Conservation (phyloP, 2,888 invertebrate species). For the Macroteleia sp. region DNA sequence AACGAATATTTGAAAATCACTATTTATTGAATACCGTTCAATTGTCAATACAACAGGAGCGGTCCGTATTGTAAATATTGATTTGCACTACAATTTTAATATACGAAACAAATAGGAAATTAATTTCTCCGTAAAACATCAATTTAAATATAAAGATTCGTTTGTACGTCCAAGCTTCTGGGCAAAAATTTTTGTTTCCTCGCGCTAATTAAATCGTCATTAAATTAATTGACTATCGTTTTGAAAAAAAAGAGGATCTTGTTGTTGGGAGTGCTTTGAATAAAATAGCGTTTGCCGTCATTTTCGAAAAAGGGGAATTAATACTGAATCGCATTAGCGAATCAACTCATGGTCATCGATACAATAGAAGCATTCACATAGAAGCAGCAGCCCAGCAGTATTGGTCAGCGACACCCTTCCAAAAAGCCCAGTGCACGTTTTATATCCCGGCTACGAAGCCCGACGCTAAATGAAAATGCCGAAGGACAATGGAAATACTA, state of each 20-base stretch:
- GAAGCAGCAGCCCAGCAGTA: slow-evolving; percentile 69
- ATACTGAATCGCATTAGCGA: slow-evolving; percentile 83
- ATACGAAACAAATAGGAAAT: slow-evolving; percentile 32
- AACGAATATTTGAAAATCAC: slow-evolving; percentile 48
- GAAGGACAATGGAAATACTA: slow-evolving; percentile 84
- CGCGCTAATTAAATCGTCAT: slow-evolving; percentile 23
- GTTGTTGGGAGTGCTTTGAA: slow-evolving; percentile 60
- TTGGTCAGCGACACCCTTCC: slow-evolving; percentile 66
- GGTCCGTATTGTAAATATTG: slow-evolving; percentile 29
- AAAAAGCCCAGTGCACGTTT: slow-evolving; percentile 66
- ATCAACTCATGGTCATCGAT: slow-evolving; percentile 72
- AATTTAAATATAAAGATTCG: slow-evolving; percentile 4
- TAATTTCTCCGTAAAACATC: slow-evolving; percentile 7
- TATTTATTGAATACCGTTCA: slow-evolving; percentile 45
- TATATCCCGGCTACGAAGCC: slow-evolving; percentile 71
- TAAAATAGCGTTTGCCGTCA: slow-evolving; percentile 50
- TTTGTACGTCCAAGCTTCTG: not conserved
- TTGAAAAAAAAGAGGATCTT: slow-evolving; percentile 29
- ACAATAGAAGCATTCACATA: slow-evolving; percentile 64
- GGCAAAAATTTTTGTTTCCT: not conserved
- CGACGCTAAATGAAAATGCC: slow-evolving; percentile 84
- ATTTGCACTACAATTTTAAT: slow-evolving; percentile 29
- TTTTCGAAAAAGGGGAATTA: slow-evolving; percentile 78
- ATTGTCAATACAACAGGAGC: slow-evolving; percentile 23
- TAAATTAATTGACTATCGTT: slow-evolving; percentile 20